These are phyloP conservation scores for Phaethon lepturus DNA, from an alignment of 2,113 vertebrate genomes.

Conservation along the genomic window DNA sequence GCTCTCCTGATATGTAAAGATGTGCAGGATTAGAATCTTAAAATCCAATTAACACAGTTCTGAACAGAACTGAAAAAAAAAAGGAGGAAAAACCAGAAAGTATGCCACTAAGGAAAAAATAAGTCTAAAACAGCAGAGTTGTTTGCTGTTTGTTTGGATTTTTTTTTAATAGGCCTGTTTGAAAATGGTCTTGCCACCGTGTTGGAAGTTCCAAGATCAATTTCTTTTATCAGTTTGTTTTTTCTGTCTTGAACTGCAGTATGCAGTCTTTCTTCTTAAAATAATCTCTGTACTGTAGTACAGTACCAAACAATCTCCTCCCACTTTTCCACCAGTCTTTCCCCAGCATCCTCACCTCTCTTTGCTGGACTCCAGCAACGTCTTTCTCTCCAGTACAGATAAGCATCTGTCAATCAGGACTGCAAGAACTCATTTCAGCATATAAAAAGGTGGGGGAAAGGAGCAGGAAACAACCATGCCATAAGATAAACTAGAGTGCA, in stretches of 20 bases:
- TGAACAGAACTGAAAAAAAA: neutral
- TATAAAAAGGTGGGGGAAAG: neutral
- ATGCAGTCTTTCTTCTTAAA: neutral
- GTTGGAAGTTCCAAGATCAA: neutral
- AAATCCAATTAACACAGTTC: neutral
- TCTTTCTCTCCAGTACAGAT: neutral
- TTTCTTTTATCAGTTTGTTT: neutral
- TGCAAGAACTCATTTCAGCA: neutral
- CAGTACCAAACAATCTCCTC: neutral
- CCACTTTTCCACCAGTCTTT: neutral
- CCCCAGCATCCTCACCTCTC: neutral
- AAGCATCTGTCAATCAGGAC: neutral
- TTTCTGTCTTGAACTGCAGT: neutral
- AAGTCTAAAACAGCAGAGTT: neutral
- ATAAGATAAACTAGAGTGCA: neutral
- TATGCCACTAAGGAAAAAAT: neutral
- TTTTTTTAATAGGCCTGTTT: neutral
- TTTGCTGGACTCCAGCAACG: neutral
- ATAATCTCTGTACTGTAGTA: neutral
- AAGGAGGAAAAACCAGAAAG: neutral
- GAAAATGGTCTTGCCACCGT: neutral
- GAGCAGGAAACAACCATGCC: neutral
- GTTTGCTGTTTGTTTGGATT: rapidly evolving
- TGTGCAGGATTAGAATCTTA: neutral
- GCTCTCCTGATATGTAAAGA: neutral